Conservation (phyloP, 2,888 invertebrate species). For the Alloscopus bannaensis region DNA sequence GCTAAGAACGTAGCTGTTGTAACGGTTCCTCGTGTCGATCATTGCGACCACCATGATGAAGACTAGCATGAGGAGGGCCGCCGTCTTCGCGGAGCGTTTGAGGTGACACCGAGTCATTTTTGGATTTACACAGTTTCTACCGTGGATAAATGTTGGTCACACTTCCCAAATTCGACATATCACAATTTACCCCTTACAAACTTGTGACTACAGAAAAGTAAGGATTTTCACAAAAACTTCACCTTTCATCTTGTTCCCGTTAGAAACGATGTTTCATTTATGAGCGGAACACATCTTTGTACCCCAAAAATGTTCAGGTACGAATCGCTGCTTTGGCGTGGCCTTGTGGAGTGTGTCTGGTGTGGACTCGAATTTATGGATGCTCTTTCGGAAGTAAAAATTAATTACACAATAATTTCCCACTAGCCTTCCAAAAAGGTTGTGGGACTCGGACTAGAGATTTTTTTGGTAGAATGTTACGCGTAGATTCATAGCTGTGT, state of each 20-base stretch:
- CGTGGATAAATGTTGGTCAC: not conserved
- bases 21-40: constrained; percentile 48
- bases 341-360: not conserved
- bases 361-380: constrained; percentile 5
- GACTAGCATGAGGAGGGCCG: constrained; percentile 45
- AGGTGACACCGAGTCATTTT: constrained; percentile 56
- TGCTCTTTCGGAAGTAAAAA: not conserved
- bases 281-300: not conserved
- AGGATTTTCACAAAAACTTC: not conserved
- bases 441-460: not conserved
- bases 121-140: not conserved
- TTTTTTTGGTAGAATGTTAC: not conserved
- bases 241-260: not conserved
- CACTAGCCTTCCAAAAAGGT: not conserved
- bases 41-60: constrained; percentile 53
- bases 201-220: not conserved
- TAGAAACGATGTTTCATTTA: not conserved
- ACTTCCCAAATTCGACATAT: not conserved
- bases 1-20: constrained; percentile 36
- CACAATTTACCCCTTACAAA: not conserved
- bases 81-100: constrained; percentile 57
- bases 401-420: not conserved
- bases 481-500: not conserved
- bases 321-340: not conserved
- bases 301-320: not conserved